Evolutionary conservation across 2,113 vertebrate species (phyloP), one percentile per base, ranked within the genome.

Genomic region (Bombycilla garrulus): DNA sequence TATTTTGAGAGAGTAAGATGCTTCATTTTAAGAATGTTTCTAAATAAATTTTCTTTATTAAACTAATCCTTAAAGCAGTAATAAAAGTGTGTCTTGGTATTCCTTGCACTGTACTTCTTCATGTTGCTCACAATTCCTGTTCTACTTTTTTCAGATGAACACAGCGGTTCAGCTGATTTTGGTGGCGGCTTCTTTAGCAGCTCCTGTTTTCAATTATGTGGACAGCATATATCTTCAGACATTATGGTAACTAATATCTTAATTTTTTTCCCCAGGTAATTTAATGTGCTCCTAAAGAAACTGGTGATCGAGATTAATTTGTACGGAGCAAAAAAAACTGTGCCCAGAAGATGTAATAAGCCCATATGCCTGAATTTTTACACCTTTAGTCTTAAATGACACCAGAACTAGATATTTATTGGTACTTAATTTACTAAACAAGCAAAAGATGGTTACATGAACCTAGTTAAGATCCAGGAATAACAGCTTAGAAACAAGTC

Each of bases 131-230:
- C 14, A 2, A 9, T 48, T 92, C 51, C 51, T 28, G 2, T 89
- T 91, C 92, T 87, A 83, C 84, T 53, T 95, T 93, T 78, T 79
- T 28, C 82, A 99, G 99, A 97, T 99, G 95, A 99, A 99, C 93
- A 99, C 99, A 42, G 99, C 98, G 11, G 98, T 99, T 92, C 99
- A 99, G 95, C 98, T 99, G 22, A 81, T 98, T 66, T 98, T 99
- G 98, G 99, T 99, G 71, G 99, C 99, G 22, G 98, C 99, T 33
- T 99, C 99, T 93, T 97, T 99, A 96, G 99, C 99, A 65, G 98
- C 99, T 67, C 99, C 99, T 1, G 99, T 99, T 94, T 99, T 99
- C 97, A 98, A 99, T 95, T 99, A 98, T 48, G 98, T 98, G 91
- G 99, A 99, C 98, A 99, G 98, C 74, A 61, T 99, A 53, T 98